These are phyloP conservation scores for Drymodes brunneopygia DNA, from an alignment of 2,113 vertebrate genomes.

Conservation along the genomic window DNA sequence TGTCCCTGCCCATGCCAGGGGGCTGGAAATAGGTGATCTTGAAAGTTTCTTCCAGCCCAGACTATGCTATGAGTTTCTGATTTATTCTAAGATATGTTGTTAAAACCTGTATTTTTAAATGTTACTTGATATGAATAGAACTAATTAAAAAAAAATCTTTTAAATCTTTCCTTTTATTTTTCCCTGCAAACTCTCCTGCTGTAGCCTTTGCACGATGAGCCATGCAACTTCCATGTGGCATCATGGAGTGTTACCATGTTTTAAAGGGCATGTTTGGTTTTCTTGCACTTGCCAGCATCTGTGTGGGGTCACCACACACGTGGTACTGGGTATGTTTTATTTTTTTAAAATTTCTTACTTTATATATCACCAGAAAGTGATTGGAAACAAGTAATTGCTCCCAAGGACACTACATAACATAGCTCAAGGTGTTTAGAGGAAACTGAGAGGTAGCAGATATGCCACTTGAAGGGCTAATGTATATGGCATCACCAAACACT, in stretches of 20 bases:
- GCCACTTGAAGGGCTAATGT: background rate
- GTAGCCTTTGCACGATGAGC: background rate
- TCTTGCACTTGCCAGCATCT: background rate
- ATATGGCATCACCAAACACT: background rate
- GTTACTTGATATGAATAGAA: background rate
- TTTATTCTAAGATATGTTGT: background rate
- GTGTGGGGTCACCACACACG: background rate
- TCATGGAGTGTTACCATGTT: background rate
- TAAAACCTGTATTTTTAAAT: background rate
- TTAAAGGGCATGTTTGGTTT: background rate
- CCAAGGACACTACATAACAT: background rate
- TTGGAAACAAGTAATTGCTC: background rate
- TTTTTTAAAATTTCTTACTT: background rate
- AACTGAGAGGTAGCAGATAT: background rate
- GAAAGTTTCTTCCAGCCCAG: background rate
- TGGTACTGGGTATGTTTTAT: background rate
- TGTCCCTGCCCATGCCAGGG: background rate
- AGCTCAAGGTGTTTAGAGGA: background rate
- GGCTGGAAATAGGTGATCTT: background rate
- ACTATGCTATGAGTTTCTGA: background rate
- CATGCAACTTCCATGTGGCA: accelerated
- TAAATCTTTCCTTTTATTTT: background rate
- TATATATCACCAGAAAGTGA: background rate
- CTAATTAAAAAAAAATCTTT: background rate
- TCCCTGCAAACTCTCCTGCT: background rate